A percentile compares a stretch with the other conserved stretches of the same genome.
Conservation (phyloP, 2,113 vertebrate genomes). For the Carassius auratus region DNA sequence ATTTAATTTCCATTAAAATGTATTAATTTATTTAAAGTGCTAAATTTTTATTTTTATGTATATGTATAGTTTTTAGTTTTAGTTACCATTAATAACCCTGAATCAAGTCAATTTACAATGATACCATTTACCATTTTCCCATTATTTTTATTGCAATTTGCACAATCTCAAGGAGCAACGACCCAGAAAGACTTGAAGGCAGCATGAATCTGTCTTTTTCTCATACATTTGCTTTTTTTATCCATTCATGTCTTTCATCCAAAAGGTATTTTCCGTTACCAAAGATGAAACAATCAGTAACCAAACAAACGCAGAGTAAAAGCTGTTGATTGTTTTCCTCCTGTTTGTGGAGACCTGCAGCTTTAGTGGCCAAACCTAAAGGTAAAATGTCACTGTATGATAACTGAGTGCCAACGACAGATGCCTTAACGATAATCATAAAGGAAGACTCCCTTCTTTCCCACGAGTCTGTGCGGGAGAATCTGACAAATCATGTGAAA, state of each 20-base stretch:
- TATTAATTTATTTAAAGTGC: too few relatives aligned
- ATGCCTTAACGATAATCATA: constrained; percentile 90
- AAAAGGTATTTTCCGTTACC: constrained; percentile 51
- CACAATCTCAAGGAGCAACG: not conserved
- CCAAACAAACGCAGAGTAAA: constrained; percentile 64
- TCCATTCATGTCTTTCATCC: constrained; percentile 39
- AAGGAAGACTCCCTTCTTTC: constrained; percentile 62
- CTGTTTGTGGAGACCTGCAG: constrained; percentile 52
- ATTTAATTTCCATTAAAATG: too few relatives aligned
- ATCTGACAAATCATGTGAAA: constrained; percentile 61
- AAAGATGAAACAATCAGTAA: constrained; percentile 69
- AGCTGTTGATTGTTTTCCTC: constrained; percentile 50
- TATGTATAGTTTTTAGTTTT: not conserved
- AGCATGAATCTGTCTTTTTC: not conserved
- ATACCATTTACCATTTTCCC: not conserved
- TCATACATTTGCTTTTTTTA: not conserved
- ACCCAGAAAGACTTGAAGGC: not conserved
- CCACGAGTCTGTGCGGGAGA: constrained; percentile 54
- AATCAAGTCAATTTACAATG: not conserved
- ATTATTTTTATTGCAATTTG: not conserved
- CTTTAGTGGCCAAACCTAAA: constrained; percentile 80
- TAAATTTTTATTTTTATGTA: too few relatives aligned
- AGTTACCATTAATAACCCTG: not conserved
- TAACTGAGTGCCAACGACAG: constrained; percentile 89
- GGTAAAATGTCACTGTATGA: constrained; percentile 81